phyloP scores from a whole-genome alignment of 1,140 invertebrate genomes.

The Microplitis demolitor region DNA sequence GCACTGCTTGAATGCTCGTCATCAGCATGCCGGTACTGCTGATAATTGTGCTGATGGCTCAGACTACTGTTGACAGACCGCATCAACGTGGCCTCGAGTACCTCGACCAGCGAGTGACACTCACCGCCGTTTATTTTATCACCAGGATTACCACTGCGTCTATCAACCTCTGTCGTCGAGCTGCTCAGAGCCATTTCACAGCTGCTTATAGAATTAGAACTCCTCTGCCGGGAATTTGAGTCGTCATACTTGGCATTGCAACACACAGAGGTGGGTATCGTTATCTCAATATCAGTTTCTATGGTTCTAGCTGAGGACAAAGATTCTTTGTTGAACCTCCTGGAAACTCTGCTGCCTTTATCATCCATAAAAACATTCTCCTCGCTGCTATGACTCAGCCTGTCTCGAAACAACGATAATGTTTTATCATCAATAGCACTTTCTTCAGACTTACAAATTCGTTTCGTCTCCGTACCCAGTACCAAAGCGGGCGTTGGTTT shows the following conservation, averaged over 20 bases:
- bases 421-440: conserved; percentile 53
- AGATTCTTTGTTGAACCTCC: background rate
- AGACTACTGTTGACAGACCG: background rate
- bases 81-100: conserved; percentile 12
- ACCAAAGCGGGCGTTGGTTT: conserved; percentile 47
- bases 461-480: conserved; percentile 47
- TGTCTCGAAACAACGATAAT: conserved; percentile 42
- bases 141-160: conserved; percentile 40
- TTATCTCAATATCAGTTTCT: conserved; percentile 55
- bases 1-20: conserved; percentile 7
- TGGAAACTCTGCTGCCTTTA: conserved; percentile 38
- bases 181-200: conserved; percentile 58
- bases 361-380: conserved; percentile 36
- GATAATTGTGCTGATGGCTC: too few species aligned
- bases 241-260: conserved; percentile 43
- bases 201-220: conserved; percentile 59
- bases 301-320: conserved; percentile 20
- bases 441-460: conserved; percentile 59
- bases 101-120: conserved; percentile 12
- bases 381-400: conserved; percentile 42
- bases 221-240: conserved; percentile 45
- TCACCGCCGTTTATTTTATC: conserved; percentile 29
- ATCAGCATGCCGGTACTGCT: background rate
- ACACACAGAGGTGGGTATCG: conserved; percentile 54
- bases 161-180: conserved; percentile 47